A percentile compares a stretch with the other conserved stretches of the same genome.
Conservation (phyloP, 2,113 vertebrate species). For the Notarius lentiginosus region DNA sequence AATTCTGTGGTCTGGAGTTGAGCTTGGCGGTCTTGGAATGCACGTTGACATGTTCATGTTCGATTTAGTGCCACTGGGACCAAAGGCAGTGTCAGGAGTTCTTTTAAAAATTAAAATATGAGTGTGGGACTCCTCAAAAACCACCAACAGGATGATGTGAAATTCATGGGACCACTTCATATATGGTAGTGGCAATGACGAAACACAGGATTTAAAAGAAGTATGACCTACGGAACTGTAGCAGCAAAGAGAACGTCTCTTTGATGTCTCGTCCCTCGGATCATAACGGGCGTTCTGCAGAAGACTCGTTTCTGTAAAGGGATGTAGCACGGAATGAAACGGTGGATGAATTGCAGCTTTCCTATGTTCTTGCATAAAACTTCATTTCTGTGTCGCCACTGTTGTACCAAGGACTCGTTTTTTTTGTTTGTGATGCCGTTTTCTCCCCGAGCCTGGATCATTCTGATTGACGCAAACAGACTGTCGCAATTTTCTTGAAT, state of each 20-base stretch:
- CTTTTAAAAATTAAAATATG: not conserved
- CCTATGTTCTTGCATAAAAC: not conserved
- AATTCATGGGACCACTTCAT: not conserved
- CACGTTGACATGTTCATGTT: not conserved
- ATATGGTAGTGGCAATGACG: not conserved
- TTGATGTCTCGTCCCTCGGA: not conserved
- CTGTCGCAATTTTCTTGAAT: not conserved
- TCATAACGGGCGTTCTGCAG: not conserved
- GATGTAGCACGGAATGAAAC: not conserved
- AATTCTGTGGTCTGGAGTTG: not conserved
- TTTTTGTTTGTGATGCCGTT: not conserved
- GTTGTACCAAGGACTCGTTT: not conserved
- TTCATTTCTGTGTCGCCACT: not conserved
- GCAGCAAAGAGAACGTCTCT: not conserved
- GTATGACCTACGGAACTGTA: not conserved
- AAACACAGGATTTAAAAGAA: not conserved
- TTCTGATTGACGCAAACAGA: not conserved
- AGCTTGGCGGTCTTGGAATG: not conserved
- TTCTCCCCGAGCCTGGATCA: not conserved
- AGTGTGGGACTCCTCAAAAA: not conserved
- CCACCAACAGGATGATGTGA: too few relatives aligned
- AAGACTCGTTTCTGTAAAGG: not conserved
- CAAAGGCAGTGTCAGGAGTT: not conserved
- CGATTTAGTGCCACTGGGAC: not conserved
- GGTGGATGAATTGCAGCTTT: not conserved